Conservation (phyloP, 1,140 invertebrate genomes). For the Papilio aristodemus region DNA sequence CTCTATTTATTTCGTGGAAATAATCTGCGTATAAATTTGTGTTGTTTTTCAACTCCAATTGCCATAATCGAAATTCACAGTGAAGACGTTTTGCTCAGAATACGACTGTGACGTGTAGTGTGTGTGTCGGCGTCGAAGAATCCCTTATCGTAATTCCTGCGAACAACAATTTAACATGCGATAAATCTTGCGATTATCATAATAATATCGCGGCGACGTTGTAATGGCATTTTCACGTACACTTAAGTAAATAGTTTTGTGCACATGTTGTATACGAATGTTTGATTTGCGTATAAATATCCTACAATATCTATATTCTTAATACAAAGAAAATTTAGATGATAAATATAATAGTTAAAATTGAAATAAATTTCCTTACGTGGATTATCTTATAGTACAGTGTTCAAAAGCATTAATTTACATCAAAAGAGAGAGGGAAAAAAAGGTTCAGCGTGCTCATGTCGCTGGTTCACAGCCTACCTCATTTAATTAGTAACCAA, state of each 20-base stretch:
- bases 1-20: too few species aligned
- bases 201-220: neutral
- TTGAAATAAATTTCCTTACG: neutral
- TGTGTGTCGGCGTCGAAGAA: neutral
- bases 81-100: neutral
- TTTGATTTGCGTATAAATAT: too few species aligned
- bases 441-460: too few species aligned
- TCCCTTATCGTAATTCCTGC: conserved; percentile 10
- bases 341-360: neutral
- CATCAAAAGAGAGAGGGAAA: too few species aligned
- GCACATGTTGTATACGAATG: neutral
- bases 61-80: too few species aligned
- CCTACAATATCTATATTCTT: too few species aligned
- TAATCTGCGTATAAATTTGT: neutral
- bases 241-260: neutral
- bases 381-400: too few species aligned
- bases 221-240: conserved; percentile 6
- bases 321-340: neutral
- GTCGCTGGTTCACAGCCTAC: too few species aligned
- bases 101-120: neutral
- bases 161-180: conserved; percentile 8
- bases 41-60: neutral
- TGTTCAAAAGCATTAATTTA: too few species aligned
- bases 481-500: too few species aligned
- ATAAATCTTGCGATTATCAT: conserved; percentile 22